Base-by-base conservation (phyloP, 1,140 invertebrate species). In the Anthonomus grandis region DNA sequence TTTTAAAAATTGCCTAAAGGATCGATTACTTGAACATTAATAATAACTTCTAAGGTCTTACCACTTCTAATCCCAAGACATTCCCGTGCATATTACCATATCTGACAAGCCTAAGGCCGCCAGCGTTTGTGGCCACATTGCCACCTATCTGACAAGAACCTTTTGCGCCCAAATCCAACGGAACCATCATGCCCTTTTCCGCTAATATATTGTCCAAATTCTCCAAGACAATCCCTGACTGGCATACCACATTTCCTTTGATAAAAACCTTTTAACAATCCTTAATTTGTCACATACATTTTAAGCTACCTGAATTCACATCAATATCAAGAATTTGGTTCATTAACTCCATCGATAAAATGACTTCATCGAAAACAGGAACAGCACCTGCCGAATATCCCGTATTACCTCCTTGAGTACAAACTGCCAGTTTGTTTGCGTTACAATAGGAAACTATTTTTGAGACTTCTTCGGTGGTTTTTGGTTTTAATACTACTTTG, bases 131-230 rank as follows among this genome's bases (percentile, higher is more conserved):
- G 12, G 95, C 88, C 12, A 98, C 78, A 76, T 97, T 98, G 51
- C 97, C 97, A 3, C 97, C 97, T 67, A 99, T 97, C 36, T 97
- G 89, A 71, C 97, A 99, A 47, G 87, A 91, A 15, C 95, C 95
- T 77, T 98, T 98, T 0, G 96, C 93, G 0, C 95, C 96, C 49
- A 99, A 79, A 78, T 99, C 97, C 25, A 98, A 70, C 0, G 97
- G 97, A 82, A 98, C 93, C 74, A 94, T 94, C 13, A 95, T 77
- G 6, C 83, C 85, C 47, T 81, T 76, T 13, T 89, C 79, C 10
- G 80, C 75, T 0, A 95, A 77, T 69, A 87, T 81, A 38, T 85
- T 79, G 59, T 97, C 92, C 27, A 98, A 73, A 41, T 79, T 84
- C 76, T 97, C 91, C 48, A 99, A 74, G 31, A 99, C 82, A 76